Percentiles rank a stretch among this genome's conserved stretches.
These are phyloP conservation scores for Tricholaema leucomelas DNA, from an alignment of 2,113 vertebrate species.

Conservation along the genomic window DNA sequence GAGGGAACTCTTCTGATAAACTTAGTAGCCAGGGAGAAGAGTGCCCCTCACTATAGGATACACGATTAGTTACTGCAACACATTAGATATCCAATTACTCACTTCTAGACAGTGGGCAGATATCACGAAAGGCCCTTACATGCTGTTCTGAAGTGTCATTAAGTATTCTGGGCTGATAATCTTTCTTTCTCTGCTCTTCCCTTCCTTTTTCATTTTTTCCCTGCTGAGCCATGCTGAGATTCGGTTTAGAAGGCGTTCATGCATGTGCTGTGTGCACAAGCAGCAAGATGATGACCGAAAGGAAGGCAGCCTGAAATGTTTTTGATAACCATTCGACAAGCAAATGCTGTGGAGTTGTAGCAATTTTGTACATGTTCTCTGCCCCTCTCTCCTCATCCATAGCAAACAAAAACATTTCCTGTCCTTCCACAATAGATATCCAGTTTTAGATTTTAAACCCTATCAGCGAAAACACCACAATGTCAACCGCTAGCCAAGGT, in stretches of 20 bases:
- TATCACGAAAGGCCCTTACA: neutral
- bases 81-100: accelerated
- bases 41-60: neutral
- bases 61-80: neutral
- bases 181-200: neutral
- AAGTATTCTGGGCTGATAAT: neutral
- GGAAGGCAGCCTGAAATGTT: neutral
- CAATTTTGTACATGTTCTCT: neutral
- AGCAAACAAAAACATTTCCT: neutral
- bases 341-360: neutral
- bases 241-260: neutral
- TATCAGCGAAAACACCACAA: neutral
- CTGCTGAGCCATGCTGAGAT: neutral
- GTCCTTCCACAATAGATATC: neutral
- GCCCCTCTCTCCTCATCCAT: neutral
- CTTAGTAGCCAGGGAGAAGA: neutral
- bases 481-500: neutral
- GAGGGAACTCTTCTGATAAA: neutral
- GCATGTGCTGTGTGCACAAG: neutral
- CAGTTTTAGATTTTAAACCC: neutral
- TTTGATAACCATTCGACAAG: neutral
- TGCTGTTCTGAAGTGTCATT: neutral
- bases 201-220: neutral
- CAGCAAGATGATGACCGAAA: neutral
- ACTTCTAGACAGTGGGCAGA: neutral